These are phyloP conservation scores for Caenorhabditis sp. DNA, from an alignment of 2,888 invertebrate species.

Conservation along the genomic window DNA sequence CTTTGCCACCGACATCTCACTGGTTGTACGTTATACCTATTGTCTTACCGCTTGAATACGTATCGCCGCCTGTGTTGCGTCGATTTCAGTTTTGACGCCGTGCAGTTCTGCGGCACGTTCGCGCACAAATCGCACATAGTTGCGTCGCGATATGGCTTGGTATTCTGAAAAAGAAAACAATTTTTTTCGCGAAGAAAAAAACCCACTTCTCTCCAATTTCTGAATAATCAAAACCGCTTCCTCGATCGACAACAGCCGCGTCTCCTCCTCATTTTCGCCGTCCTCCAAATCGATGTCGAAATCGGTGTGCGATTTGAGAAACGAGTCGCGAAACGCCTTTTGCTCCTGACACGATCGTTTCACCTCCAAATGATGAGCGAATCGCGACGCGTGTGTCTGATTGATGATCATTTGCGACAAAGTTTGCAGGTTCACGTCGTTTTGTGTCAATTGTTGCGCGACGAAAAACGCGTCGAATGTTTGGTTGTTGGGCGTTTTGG, in stretches of 20 bases:
- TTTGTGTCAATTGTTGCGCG: not conserved
- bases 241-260: conserved; percentile 50
- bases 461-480: conserved; percentile 13
- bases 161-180: conserved; percentile 46
- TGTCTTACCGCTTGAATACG: conserved; percentile 53
- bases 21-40: no score
- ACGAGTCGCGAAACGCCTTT: conserved; percentile 37
- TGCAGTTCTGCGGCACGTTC: conserved; percentile 60
- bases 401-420: not conserved
- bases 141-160: conserved; percentile 57
- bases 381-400: conserved; percentile 2
- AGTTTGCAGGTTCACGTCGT: not conserved
- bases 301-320: conserved; percentile 35
- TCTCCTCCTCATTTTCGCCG: conserved; percentile 29
- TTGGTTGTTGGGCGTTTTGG: conserved; percentile 7
- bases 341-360: conserved; percentile 33
- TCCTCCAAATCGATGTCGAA: conserved; percentile 43
- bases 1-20: no score
- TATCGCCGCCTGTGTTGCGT: conserved; percentile 56
- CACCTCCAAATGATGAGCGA: conserved; percentile 21
- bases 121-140: conserved; percentile 60
- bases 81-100: conserved; percentile 45
- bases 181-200: not conserved
- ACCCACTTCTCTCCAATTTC: conserved; percentile 56
- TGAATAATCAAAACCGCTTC: conserved; percentile 60